Percentiles rank a stretch among this genome's conserved stretches.
phyloP scores from a whole-genome alignment of 1,140 invertebrate genomes.

The Drosophila pachea region DNA sequence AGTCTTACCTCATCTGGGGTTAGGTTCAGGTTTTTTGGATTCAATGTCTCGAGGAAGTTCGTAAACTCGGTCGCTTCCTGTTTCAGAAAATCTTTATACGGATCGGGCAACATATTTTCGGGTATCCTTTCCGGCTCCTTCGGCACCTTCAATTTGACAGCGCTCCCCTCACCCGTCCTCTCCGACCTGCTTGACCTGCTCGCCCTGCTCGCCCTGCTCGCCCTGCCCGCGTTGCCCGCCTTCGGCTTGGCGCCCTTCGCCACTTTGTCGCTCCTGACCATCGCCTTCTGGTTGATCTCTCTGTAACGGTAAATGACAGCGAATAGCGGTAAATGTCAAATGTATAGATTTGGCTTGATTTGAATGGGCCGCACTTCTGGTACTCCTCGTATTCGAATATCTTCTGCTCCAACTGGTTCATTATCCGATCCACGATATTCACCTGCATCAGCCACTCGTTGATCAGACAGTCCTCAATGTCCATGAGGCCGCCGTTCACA shows the following conservation, averaged over 20 bases:
- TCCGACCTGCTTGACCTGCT: too few species aligned
- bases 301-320: too few species aligned
- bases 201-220: too few species aligned
- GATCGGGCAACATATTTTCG: slow-evolving; percentile 54
- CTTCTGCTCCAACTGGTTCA: slow-evolving; percentile 28
- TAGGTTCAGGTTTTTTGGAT: slow-evolving; percentile 41
- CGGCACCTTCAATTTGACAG: not conserved
- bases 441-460: slow-evolving; percentile 59
- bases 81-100: slow-evolving; percentile 37
- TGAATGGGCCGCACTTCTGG: too few species aligned
- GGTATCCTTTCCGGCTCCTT: slow-evolving; percentile 50
- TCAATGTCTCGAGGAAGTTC: slow-evolving; percentile 23
- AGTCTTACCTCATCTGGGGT: slow-evolving; percentile 42
- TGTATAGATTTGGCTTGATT: too few species aligned
- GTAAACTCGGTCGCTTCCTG: not conserved
- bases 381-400: slow-evolving; percentile 31
- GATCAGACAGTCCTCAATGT: slow-evolving; percentile 55
- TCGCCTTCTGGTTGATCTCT: too few species aligned
- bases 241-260: too few species aligned
- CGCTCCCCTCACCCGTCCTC: too few species aligned
- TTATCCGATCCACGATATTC: slow-evolving; percentile 43
- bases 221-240: too few species aligned
- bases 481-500: slow-evolving; percentile 50
- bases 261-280: too few species aligned
- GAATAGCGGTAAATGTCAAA: not conserved